Base-by-base conservation (phyloP, 2,888 invertebrate species). In the Hanleya hanleyi region DNA sequence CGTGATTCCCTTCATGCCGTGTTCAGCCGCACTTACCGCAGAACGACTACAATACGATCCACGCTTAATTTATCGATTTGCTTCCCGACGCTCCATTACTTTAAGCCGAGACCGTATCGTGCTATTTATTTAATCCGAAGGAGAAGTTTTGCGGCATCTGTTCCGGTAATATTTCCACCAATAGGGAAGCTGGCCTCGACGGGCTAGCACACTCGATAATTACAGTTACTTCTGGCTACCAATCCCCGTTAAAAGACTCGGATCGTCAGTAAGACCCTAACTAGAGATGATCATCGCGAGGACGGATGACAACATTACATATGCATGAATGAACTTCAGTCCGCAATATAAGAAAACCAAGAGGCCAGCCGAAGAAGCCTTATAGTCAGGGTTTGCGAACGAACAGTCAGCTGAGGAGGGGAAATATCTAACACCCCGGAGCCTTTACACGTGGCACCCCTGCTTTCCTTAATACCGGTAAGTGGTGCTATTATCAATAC, bases 121-220 rank as follows among this genome's bases (percentile, higher is more conserved):
- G 57, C 57, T 57, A 4, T 57, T 57, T 57, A 57, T 57, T 57
- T 57, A 57, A 57, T 57, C 57, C 29, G 57, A 57, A n/a, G 26
- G 18, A 57, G 57, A 57, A 57, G 57, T 57, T 57, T 57, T 18
- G 26, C 22, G 57, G 57, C 57, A 57, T 57, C 57, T 57, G 57
- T 57, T 57, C 57, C 12, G 57, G 29, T 57, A 57, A 57, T 57
- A 9, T 57, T 29, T 57, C 57, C 12, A 26, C 57, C 57, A 57
- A 57, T 57, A 12, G 26, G 57, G 26, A 26, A 57, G 57, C 57
- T 22, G 12, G 32, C 29, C 32, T 57, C 32, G 26, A 22, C 32
- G 47, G 47, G 47, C 47, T 47, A 47, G 47, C 47, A 47, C 18
- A 32, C 22, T 9, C 29, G 57, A 57, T 57, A 57, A 57, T 57